These are phyloP conservation scores for Xyliphius kryptos DNA, from an alignment of 2,113 vertebrate genomes.

Conservation along the genomic window DNA sequence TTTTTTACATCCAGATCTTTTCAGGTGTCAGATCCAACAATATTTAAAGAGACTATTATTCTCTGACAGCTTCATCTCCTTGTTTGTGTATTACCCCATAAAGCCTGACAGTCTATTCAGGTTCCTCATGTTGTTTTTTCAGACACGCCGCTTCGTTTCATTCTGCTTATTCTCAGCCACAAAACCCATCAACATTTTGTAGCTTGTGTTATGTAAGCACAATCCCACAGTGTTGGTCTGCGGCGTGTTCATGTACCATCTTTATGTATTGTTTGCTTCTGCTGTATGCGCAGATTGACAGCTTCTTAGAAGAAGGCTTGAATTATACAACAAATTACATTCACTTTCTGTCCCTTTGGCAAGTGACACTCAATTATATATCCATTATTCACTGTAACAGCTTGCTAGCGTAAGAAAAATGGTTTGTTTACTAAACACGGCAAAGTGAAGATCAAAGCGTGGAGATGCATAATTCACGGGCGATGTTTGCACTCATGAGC, in stretches of 20 bases:
- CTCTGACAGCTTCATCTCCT: slow-evolving; percentile 17
- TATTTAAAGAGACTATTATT: slow-evolving; percentile 9
- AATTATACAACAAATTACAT: slow-evolving; percentile 64
- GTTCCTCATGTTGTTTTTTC: slow-evolving; percentile 17
- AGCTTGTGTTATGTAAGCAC: too few relatives aligned
- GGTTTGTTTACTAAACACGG: slow-evolving; percentile 73
- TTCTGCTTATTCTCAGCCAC: slow-evolving; percentile 2
- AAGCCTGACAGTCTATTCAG: slow-evolving; percentile 33
- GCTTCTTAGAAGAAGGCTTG: slow-evolving; percentile 31
- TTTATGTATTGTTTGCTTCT: slow-evolving; percentile 39
- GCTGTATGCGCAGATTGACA: slow-evolving; percentile 23
- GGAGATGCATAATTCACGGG: slow-evolving; percentile 64
- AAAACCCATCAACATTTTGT: too few relatives aligned
- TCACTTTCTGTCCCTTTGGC: slow-evolving; percentile 43
- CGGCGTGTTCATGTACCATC: slow-evolving; percentile 30
- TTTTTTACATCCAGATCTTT: slow-evolving; percentile 12
- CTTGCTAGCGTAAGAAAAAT: slow-evolving; percentile 62
- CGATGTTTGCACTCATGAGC: slow-evolving; percentile 46
- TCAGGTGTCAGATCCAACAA: slow-evolving; percentile 11
- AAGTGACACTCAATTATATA: slow-evolving; percentile 55
- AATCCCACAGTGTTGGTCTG: too few relatives aligned
- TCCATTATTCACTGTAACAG: slow-evolving; percentile 72
- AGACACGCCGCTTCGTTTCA: slow-evolving; percentile 25
- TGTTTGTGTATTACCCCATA: slow-evolving; percentile 7
- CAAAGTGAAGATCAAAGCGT: slow-evolving; percentile 51